Percentiles rank a stretch among this genome's conserved stretches.
Evolutionary conservation across 2,888 invertebrate species (phyloP).

Genomic region (Julus scandinavius): DNA sequence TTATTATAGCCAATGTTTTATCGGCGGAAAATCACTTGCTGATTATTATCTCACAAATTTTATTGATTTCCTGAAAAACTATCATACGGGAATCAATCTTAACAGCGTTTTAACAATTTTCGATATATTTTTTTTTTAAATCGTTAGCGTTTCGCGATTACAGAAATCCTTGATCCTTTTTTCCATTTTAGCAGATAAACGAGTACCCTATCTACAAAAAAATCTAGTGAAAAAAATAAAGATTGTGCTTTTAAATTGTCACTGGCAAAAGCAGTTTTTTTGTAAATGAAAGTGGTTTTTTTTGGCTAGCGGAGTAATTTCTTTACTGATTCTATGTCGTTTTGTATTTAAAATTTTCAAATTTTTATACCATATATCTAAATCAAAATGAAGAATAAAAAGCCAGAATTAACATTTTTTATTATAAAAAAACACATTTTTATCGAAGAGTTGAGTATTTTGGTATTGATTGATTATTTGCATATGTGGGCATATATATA

Average conservation of each 20-base stretch:
- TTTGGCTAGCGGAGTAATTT: no score
- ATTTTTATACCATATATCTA: no score
- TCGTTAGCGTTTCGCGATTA: neutral
- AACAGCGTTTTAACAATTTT: neutral
- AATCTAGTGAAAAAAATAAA: neutral
- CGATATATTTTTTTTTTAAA: neutral
- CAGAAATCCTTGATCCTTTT: neutral
- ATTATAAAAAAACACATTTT: no score
- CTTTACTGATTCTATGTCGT: no score
- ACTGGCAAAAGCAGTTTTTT: neutral
- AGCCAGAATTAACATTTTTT: no score
- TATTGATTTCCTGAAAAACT: neutral
- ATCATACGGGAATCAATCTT: neutral
- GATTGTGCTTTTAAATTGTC: neutral
- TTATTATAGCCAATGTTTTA: slow-evolving; percentile 23
- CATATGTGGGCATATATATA: no score
- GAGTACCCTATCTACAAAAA: neutral
- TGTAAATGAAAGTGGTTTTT: no score
- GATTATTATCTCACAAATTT: neutral
- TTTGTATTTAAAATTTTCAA: no score
- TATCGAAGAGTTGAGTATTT: no score
- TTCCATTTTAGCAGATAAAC: neutral
- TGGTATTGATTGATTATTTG: no score
- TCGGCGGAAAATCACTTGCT: neutral
- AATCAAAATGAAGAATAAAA: no score